Evolutionary conservation across 2,113 vertebrate genomes (phyloP).

Genomic region (Pteropus alecto): DNA sequence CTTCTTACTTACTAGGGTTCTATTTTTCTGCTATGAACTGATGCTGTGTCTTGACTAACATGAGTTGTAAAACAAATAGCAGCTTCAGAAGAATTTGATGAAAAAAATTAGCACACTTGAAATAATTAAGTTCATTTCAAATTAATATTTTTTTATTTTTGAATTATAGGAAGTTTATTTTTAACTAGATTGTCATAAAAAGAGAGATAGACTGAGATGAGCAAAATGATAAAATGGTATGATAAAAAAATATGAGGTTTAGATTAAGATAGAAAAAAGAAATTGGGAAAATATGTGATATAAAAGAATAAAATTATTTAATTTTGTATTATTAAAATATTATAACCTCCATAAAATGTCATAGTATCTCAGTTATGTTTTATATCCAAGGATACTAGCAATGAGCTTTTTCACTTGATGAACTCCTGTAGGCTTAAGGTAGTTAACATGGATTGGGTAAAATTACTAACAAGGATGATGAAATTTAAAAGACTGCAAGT

Average conservation of each 20-base stretch:
- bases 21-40: not conserved
- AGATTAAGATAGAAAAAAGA: not conserved
- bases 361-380: not conserved
- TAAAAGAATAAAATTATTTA: not conserved
- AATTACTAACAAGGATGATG: not conserved
- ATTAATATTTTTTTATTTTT: not conserved
- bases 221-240: not conserved
- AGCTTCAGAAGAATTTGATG: not conserved
- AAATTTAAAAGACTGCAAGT: not conserved
- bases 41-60: not conserved
- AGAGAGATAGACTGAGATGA: not conserved
- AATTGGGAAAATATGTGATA: not conserved
- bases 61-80: not conserved
- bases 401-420: not conserved
- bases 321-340: not conserved
- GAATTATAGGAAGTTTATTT: not conserved
- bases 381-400: not conserved
- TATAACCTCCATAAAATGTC: not conserved
- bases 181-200: not conserved
- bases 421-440: not conserved
- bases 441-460: not conserved
- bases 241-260: not conserved
- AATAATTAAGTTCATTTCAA: not conserved
- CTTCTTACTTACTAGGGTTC: not conserved
- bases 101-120: not conserved